Evolutionary conservation across 1,140 invertebrate genomes (phyloP), one percentile per base, ranked within the genome.

Genomic region (Eubasilissa regina): DNA sequence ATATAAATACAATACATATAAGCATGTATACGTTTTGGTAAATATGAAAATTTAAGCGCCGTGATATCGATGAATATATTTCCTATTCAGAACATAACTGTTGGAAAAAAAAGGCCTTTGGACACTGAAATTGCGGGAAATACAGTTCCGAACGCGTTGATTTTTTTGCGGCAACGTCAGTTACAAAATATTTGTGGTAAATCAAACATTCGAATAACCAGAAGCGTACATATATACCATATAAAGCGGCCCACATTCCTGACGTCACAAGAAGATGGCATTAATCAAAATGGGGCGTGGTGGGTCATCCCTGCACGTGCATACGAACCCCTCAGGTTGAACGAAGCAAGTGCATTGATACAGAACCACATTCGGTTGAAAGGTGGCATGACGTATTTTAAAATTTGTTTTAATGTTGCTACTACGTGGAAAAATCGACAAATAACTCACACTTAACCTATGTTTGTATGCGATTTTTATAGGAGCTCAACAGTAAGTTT

Each of bases 231-330:
- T 55, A 15, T 55, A 55, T n/a, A n/a, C n/a, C n/a, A 35, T 35
- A 35, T 35, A 35, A 35, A 6, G 25, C 25, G 25, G 6, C 25
- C 1, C 25, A 6, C 21, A 55, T n/a, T 55, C 0, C 51, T 17
- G 55, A 58, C 55, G 55, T 11, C 17, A 21, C 11, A 19, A 21
- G 17, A 58, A 58, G 55, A 17, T 21, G n/a, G 13, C 60, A 64
- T 64, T 64, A 64, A 64, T 64, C 19, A 64, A 25, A 64, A 64
- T 9, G 9, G 60, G 60, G 60, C 60, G 60, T 12, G 60, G 35
- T 21, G 35, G 60, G 17, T 15, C 15, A 58, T 64, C 60, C 25
- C 13, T 25, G 60, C 60, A 64, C 19, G 60, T 64, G 60, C 60
- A 64, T 19, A 13, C 13, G 21, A 12, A 21, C 35, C 35, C 60